Evolutionary conservation across 2,113 vertebrate species (phyloP).

Genomic region (Numida meleagris): DNA sequence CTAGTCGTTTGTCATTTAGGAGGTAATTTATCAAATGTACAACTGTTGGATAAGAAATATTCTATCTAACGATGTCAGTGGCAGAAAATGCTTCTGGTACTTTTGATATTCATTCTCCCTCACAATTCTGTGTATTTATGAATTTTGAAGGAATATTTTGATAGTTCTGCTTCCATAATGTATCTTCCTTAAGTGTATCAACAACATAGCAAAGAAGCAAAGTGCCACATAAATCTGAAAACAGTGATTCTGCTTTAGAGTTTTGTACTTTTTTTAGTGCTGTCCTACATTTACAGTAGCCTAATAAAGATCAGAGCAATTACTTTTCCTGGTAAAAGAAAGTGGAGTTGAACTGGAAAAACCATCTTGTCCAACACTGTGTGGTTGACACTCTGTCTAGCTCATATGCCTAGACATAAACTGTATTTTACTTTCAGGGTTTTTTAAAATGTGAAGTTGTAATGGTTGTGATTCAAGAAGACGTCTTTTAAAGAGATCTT

Average conservation of each 20-base stretch:
- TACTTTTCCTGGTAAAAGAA: conserved; percentile 26
- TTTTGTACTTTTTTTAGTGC: conserved; percentile 48
- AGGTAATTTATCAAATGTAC: background rate
- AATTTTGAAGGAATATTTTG: background rate
- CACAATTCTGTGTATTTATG: rapidly evolving
- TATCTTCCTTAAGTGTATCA: background rate
- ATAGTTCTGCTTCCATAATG: background rate
- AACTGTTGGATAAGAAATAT: background rate
- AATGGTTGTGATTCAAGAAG: background rate
- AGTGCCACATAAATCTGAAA: conserved; percentile 1
- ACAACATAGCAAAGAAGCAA: background rate
- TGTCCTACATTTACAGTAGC: conserved; percentile 1
- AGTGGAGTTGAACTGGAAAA: conserved; percentile 14
- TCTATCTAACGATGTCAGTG: background rate
- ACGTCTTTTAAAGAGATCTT: background rate
- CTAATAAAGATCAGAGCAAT: conserved; percentile 52
- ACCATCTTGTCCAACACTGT: background rate
- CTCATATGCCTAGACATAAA: background rate
- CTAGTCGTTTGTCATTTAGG: background rate
- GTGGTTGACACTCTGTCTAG: background rate
- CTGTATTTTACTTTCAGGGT: background rate
- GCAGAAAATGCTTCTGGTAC: background rate
- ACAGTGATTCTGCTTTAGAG: background rate
- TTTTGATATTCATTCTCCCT: background rate
- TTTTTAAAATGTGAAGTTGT: background rate